phyloP scores from a whole-genome alignment of 2,888 invertebrate genomes.

The Empis livida region DNA sequence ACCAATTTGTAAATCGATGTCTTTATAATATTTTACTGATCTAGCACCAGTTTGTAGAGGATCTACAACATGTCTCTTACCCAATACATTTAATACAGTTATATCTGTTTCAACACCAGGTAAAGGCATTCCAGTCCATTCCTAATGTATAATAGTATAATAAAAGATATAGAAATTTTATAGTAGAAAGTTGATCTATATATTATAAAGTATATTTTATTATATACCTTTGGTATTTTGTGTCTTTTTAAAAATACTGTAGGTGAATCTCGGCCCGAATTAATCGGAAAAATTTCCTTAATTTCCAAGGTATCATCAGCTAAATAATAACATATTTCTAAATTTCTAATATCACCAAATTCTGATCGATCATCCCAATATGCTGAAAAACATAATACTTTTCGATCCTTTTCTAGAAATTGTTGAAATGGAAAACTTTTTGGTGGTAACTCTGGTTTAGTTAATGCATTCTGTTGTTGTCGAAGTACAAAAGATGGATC shows the following conservation, averaged over 20 bases:
- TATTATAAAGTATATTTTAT: neutral
- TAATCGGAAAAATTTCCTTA: conserved; percentile 53
- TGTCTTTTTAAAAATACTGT: conserved; percentile 61
- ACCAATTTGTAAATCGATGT: conserved; percentile 65
- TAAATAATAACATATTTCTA: conserved; percentile 74
- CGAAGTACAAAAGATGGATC: conserved; percentile 41
- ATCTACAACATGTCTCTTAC: conserved; percentile 46
- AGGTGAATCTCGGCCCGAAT: conserved; percentile 57
- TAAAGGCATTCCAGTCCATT: conserved; percentile 22
- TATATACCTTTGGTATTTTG: conserved; percentile 60
- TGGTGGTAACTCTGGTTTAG: conserved; percentile 17
- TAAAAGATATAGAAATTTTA: neutral
- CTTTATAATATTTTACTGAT: conserved; percentile 26
- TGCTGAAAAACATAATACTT: conserved; percentile 61
- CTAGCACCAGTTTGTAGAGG: conserved; percentile 41
- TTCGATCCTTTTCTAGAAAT: conserved; percentile 70
- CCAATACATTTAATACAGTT: conserved; percentile 51
- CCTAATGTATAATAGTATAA: conserved; percentile 8
- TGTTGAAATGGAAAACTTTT: conserved; percentile 56
- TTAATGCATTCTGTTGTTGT: conserved; percentile 19
- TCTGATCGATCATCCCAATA: conserved; percentile 82
- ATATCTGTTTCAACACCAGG: conserved; percentile 39
- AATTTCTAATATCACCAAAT: conserved; percentile 61
- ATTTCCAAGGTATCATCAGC: conserved; percentile 84
- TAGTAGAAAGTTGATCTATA: too few relatives aligned